Percentiles rank a stretch among this genome's conserved stretches.
Evolutionary conservation across 2,113 vertebrate genomes (phyloP).

Genomic region (Ibidorhyncha struthersii): DNA sequence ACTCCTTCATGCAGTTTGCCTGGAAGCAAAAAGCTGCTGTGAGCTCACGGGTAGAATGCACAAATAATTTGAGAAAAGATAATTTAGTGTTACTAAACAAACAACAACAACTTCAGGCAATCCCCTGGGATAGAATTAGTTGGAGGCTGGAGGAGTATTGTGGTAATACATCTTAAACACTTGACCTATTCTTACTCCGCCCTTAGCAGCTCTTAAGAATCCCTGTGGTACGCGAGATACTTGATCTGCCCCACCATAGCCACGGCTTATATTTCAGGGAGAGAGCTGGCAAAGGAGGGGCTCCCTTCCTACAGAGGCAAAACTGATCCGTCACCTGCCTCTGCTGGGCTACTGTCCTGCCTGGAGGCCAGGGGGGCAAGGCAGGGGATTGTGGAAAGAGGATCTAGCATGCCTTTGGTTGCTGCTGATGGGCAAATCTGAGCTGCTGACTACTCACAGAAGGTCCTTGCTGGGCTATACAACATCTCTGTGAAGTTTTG

Average conservation of each 20-base stretch:
- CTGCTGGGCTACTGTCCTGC: neutral
- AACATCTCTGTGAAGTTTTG: neutral
- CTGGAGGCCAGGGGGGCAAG: fast-evolving
- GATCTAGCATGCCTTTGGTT: neutral
- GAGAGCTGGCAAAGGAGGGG: neutral
- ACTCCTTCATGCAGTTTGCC: neutral
- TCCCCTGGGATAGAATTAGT: neutral
- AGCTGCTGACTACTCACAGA: neutral
- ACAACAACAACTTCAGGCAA: neutral
- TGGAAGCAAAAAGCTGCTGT: neutral
- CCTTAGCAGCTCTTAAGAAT: neutral
- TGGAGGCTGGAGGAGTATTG: neutral
- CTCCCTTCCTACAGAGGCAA: neutral
- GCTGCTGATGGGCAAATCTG: neutral
- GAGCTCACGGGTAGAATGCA: neutral
- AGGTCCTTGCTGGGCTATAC: neutral
- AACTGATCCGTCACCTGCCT: neutral
- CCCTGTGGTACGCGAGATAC: neutral
- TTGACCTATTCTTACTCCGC: neutral
- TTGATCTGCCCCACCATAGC: neutral
- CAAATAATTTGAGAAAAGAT: neutral
- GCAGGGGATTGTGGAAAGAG: neutral
- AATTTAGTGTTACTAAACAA: neutral
- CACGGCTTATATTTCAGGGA: neutral
- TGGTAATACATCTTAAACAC: neutral